phyloP scores from a whole-genome alignment of 2,888 invertebrate species.

The Hypselothyrea guttata region DNA sequence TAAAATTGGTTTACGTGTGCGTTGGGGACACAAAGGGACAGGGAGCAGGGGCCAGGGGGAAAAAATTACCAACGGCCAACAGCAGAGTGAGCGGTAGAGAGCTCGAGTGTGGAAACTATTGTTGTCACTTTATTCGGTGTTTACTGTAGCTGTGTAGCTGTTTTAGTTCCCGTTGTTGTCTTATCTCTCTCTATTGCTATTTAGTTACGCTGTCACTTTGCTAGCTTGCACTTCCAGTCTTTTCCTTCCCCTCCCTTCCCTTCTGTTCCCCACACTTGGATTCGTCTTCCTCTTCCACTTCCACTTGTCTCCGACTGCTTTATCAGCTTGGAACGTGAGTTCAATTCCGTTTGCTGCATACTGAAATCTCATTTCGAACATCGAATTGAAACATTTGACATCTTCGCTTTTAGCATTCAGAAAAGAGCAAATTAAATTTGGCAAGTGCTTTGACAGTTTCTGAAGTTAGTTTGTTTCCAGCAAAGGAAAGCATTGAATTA shows the following conservation, averaged over 20 bases:
- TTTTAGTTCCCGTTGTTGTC: conserved; percentile 24
- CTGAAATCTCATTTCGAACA: conserved; percentile 8
- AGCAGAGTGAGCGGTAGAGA: neutral
- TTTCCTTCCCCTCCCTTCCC: neutral
- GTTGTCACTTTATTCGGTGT: conserved; percentile 3
- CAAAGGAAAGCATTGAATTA: too few species aligned
- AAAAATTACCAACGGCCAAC: neutral
- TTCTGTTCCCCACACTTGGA: neutral
- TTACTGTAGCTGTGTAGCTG: conserved; percentile 17
- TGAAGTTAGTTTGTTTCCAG: too few species aligned
- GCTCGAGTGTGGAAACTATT: conserved; percentile 24
- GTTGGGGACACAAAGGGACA: conserved; percentile 28
- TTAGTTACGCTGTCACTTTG: conserved; percentile 52
- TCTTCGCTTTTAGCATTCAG: neutral
- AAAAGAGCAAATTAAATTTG: neutral
- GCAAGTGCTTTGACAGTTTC: too few species aligned
- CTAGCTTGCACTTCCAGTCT: conserved; percentile 32
- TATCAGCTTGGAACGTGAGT: conserved; percentile 10
- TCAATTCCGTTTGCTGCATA: conserved; percentile 15
- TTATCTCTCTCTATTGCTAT: conserved; percentile 54
- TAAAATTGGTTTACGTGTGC: conserved; percentile 72
- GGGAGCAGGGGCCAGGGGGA: conserved; percentile 1
- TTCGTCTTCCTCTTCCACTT: neutral
- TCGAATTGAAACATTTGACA: neutral
- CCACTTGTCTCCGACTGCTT: conserved; percentile 1